A percentile compares a stretch with the other conserved stretches of the same genome.
Conservation (phyloP, 2,113 vertebrate genomes). For the Myanophis thanlyinensis region DNA sequence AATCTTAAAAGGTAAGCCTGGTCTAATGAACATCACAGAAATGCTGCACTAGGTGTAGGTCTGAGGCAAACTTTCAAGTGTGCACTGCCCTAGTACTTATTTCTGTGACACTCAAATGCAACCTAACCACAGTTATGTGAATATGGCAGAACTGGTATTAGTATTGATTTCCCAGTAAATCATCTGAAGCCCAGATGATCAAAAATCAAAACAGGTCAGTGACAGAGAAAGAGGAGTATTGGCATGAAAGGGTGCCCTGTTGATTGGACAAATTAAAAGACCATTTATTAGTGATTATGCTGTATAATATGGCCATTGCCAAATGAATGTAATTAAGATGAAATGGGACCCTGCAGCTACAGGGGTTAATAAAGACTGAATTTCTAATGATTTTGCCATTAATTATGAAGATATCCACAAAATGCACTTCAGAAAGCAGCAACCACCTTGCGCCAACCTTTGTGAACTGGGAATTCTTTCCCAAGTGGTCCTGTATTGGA, state of each 20-base stretch:
- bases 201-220: conserved; percentile 83
- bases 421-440: conserved; percentile 80
- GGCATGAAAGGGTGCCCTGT: conserved; percentile 78
- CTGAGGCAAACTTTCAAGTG: not conserved
- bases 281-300: conserved; percentile 83
- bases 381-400: conserved; percentile 83
- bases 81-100: conserved; percentile 57
- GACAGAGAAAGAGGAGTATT: conserved; percentile 82
- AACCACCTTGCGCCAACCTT: conserved; percentile 76
- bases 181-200: conserved; percentile 81
- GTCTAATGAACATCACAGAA: not conserved
- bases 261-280: conserved; percentile 85
- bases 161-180: conserved; percentile 85
- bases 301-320: conserved; percentile 79
- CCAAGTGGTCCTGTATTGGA: conserved; percentile 73
- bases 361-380: conserved; percentile 81
- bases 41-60: not conserved
- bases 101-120: conserved; percentile 75
- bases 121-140: conserved; percentile 74
- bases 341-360: conserved; percentile 83
- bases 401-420: conserved; percentile 86
- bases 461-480: conserved; percentile 71
- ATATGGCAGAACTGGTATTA: conserved; percentile 77
- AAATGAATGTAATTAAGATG: conserved; percentile 86
- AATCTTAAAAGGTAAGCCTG: not conserved